Evolutionary conservation across 2,797 vertebrate species (phyloP), one percentile per base, ranked within the genome.

Genomic region (Oreonectes daqikongensis): DNA sequence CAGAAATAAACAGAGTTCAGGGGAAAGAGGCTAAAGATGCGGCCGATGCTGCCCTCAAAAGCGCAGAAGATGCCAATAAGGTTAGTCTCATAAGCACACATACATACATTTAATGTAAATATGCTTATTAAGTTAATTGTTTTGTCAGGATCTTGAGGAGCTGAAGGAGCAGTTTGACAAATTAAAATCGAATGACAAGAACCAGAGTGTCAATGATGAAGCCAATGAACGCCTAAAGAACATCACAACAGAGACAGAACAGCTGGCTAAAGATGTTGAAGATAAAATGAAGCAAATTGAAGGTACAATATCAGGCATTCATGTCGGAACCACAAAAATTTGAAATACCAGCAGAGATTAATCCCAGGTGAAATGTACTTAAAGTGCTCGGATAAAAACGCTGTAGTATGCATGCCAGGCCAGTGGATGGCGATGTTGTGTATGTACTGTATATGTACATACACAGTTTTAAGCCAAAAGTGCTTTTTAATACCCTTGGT

Each of bases 241-340:
- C 28, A 85, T 96, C 35, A 89, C 88, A 79, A 85, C 87, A 69
- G 92, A 90, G 69, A 92, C 89, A 4, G 85, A 92, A 85, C 89
- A 88, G 22, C 26, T 95, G 73, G 91, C 89, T 79, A 89, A 79
- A 80, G 85, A 93, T 28, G 83, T 92, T 65, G 89, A 93, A 74
- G 87, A 92, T 68, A 95, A 95, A 87, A 88, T 92, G 28, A 86
- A 74, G 80, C 87, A 90, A 85, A 89, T 94, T 86, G 84, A 91
- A 92, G 95, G 95, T 94, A 86, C 8, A 14, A 6, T 28, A 38
- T 68, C 9, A 32, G 22, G 15, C 5, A 59, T 28, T 20, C 35
- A 35, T 9, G 10, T 9, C 14, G 46, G 18, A n/a, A n/a, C 50
- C 22, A 46, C 6, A n/a, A n/a, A n/a, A n/a, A n/a, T n/a, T n/a